Evolutionary conservation across 2,113 vertebrate genomes (phyloP), one percentile per base, ranked within the genome.

Genomic region (Smithornis capensis): DNA sequence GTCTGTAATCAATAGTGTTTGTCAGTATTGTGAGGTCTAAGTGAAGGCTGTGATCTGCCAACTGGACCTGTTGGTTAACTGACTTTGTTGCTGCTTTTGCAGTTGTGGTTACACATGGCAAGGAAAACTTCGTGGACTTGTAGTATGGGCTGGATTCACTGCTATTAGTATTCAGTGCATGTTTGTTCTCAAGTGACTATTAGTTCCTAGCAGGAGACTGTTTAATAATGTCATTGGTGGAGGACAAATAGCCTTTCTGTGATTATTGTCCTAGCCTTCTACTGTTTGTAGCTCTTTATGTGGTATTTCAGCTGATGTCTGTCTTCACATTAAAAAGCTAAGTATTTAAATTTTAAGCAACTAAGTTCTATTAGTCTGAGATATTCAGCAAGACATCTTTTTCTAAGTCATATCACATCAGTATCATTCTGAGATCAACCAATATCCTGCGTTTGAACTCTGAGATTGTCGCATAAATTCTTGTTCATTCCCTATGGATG

Each of bases 141-240:
- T 74, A 19, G 2, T 38, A 10, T 27, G 33, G 70, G 31, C 5
- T 12, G 53, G 53, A 64, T 62, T 69, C 45, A 37, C 28, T 78
- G 65, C 49, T 71, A 0, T 11, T 45, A 53, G 19, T n/a, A 25
- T n/a, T 79, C 0, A 0, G 19, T 65, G 38, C 31, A 19, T 75
- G 31, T 68, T 91, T 63, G 18, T 84, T 35, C 47, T 76, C 11
- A 60, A 70, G 15, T 8, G 29, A 79, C 19, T 40, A 7, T 42
- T 67, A 2, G 2, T 56, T 92, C 63, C 19, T 64, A 73, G 17
- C 28, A 64, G 28, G 19, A 89, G 29, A 19, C 44, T 73, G 11
- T 84, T 83, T 84, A 37, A 38, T 63, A 14, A 19, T 21, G 19
- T 65, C 1, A 0, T 5, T 75, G 52, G 15, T 53, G 75, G 35